These are phyloP conservation scores for Antheraea mylitta DNA, from an alignment of 1,140 invertebrate species.

Conservation along the genomic window DNA sequence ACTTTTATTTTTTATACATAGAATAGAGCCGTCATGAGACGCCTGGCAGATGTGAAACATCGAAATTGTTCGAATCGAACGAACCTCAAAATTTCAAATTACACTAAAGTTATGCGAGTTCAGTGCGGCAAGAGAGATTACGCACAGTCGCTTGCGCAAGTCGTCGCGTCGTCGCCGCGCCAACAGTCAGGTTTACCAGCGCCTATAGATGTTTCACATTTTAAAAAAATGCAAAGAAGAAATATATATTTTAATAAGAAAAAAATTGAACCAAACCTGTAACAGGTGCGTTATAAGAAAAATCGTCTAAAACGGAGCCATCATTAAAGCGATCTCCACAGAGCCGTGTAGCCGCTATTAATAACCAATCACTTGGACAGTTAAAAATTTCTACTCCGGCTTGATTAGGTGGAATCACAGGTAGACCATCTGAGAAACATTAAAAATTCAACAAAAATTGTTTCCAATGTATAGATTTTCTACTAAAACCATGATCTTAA, in stretches of 20 bases:
- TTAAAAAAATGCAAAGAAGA: background rate
- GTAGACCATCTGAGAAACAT: slow-evolving; percentile 73
- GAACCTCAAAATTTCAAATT: too few species aligned
- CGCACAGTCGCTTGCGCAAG: too few species aligned
- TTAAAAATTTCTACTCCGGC: slow-evolving; percentile 86
- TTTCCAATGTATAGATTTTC: background rate
- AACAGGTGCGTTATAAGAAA: slow-evolving; percentile 82
- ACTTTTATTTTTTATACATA: too few species aligned
- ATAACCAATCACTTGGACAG: slow-evolving; percentile 86
- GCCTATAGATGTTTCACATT: too few species aligned
- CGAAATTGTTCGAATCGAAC: too few species aligned
- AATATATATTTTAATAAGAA: background rate
- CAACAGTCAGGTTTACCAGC: too few species aligned
- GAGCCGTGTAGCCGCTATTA: slow-evolving; percentile 83
- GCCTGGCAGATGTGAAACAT: too few species aligned
- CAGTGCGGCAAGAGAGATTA: too few species aligned
- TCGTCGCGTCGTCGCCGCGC: too few species aligned
- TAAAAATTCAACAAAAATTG: background rate
- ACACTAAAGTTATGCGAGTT: too few species aligned
- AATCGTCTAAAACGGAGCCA: slow-evolving; percentile 80
- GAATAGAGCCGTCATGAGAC: too few species aligned
- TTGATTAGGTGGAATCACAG: slow-evolving; percentile 81
- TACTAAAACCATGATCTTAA: background rate
- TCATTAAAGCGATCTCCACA: slow-evolving; percentile 88
- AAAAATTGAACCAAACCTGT: slow-evolving; percentile 70